Conservation (phyloP, 1,140 invertebrate species). For the Micrasema longulum region DNA sequence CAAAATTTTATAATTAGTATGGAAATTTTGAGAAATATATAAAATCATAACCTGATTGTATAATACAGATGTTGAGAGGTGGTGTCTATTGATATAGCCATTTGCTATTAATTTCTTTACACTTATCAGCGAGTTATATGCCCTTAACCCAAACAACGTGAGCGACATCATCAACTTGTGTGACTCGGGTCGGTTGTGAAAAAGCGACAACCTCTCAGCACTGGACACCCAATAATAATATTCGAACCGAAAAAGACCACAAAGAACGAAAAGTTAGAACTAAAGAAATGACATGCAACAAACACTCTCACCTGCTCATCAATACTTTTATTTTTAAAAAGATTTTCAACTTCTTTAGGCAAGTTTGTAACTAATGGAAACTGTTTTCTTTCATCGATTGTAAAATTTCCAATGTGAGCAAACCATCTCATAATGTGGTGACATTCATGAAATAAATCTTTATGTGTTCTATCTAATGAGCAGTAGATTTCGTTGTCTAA, state of each 20-base stretch:
- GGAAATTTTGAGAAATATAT: constrained; percentile 4
- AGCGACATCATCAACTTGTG: constrained; percentile 7
- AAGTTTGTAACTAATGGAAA: constrained; percentile 60
- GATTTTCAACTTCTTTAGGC: constrained; percentile 54
- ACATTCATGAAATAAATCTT: constrained; percentile 61
- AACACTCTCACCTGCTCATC: constrained; percentile 63
- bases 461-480: constrained; percentile 55
- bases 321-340: constrained; percentile 56
- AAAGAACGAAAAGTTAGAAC: constrained; percentile 40
- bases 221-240: constrained; percentile 6
- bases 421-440: constrained; percentile 71
- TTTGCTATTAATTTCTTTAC: constrained; percentile 14
- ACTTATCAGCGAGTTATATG: constrained; percentile 7
- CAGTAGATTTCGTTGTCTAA: constrained; percentile 67
- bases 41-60: constrained; percentile 37
- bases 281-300: constrained; percentile 41
- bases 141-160: constrained; percentile 7
- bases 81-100: constrained; percentile 33
- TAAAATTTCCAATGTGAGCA: constrained; percentile 71
- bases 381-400: constrained; percentile 62
- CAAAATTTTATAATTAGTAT: no score
- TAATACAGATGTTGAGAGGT: constrained; percentile 38
- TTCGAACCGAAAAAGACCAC: constrained; percentile 45
- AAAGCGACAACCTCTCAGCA: constrained; percentile 34
- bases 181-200: constrained; percentile 13